Percentiles rank a stretch among this genome's conserved stretches.
Conservation (phyloP, 2,797 vertebrate species). For the Xiphophorus birchmanni region DNA sequence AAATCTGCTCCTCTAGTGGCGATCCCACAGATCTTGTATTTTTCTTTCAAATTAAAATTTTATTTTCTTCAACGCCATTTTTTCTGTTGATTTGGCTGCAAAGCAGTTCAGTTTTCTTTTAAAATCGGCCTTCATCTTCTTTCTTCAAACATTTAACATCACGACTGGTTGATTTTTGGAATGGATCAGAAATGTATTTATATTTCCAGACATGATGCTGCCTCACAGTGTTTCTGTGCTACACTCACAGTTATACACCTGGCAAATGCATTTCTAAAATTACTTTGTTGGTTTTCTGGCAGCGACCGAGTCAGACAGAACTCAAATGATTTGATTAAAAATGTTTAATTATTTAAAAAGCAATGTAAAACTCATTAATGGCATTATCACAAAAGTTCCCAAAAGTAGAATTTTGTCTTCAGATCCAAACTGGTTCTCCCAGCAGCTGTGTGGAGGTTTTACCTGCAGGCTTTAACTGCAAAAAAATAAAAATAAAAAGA, state of each 20-base stretch:
- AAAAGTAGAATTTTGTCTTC: neutral
- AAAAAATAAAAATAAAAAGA: neutral
- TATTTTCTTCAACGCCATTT: neutral
- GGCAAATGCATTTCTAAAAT: neutral
- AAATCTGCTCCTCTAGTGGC: neutral
- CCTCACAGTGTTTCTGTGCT: neutral
- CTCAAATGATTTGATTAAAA: neutral
- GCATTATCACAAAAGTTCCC: too few relatives aligned
- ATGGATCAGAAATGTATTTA: neutral
- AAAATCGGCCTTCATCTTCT: neutral
- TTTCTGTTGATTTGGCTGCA: neutral
- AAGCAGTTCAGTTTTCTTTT: neutral
- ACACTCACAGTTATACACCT: neutral
- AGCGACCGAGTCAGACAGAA: neutral
- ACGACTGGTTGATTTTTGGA: neutral
- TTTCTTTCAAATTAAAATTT: neutral
- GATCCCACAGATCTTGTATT: too few relatives aligned
- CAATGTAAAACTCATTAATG: neutral
- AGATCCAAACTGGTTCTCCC: neutral
- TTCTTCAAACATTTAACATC: neutral
- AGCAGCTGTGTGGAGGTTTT: neutral
- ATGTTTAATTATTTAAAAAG: too few relatives aligned
- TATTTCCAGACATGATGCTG: neutral
- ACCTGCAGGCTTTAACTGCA: neutral
- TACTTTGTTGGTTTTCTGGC: neutral